A percentile compares a stretch with the other conserved stretches of the same genome.
phyloP scores from a whole-genome alignment of 2,888 invertebrate genomes.

The Augiades crinisus region DNA sequence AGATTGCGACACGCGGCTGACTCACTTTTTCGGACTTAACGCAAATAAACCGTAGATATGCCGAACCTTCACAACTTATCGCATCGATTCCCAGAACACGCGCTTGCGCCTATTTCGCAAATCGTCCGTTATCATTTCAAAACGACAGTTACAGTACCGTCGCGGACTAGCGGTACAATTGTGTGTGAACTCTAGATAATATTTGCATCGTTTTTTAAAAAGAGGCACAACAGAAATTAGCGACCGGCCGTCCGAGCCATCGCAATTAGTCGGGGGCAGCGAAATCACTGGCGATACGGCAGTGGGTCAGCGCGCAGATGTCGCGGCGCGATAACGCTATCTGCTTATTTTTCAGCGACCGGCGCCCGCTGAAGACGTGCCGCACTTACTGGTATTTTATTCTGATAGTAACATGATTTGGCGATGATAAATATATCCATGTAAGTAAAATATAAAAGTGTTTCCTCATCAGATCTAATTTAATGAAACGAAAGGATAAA shows the following conservation, averaged over 20 bases:
- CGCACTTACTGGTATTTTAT: neutral
- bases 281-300: conserved; percentile 15
- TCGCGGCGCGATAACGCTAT: conserved; percentile 10
- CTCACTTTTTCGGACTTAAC: conserved; percentile 13
- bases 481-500: too few relatives aligned
- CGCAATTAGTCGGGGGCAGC: neutral
- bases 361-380: neutral
- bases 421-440: neutral
- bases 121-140: neutral
- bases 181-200: too few relatives aligned
- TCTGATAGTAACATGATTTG: neutral
- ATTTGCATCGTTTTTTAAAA: neutral
- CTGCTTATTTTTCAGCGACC: conserved; percentile 3
- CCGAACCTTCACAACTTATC: neutral
- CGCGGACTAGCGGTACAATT: too few relatives aligned
- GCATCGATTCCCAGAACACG: neutral
- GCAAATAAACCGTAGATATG: conserved; percentile 10
- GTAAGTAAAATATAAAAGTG: too few relatives aligned
- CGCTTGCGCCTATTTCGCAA: neutral
- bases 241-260: neutral
- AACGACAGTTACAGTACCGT: neutral
- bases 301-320: conserved; percentile 26
- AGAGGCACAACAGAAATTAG: neutral
- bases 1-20: conserved; percentile 28
- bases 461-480: too few relatives aligned